phyloP scores from a whole-genome alignment of 2,888 invertebrate genomes.

The Allygus modestus region DNA sequence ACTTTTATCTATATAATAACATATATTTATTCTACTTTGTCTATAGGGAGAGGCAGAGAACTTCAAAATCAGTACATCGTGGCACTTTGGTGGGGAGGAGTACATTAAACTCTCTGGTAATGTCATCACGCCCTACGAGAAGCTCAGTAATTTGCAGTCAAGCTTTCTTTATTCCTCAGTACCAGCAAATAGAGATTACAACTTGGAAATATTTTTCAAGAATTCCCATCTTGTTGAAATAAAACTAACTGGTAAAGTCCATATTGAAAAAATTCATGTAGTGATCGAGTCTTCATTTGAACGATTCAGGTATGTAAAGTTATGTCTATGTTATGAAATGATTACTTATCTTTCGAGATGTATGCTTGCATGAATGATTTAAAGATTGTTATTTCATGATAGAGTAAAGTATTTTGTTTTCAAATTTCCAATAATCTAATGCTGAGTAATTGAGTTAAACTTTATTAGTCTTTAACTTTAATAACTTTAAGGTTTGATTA shows the following conservation, averaged over 20 bases:
- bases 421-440: no score
- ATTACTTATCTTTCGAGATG: no score
- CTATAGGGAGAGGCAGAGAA: slow-evolving; percentile 21
- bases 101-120: slow-evolving; percentile 71
- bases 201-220: slow-evolving; percentile 69
- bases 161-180: slow-evolving; percentile 71
- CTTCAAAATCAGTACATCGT: slow-evolving; percentile 66
- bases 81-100: slow-evolving; percentile 72
- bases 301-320: slow-evolving; percentile 66
- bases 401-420: no score
- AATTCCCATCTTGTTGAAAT: slow-evolving; percentile 69
- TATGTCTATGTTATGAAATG: no score
- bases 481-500: no score
- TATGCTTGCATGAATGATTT: no score
- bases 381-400: no score
- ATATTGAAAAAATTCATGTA: slow-evolving; percentile 67
- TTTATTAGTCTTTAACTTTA: no score
- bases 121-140: slow-evolving; percentile 74
- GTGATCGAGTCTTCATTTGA: slow-evolving; percentile 69
- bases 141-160: slow-evolving; percentile 72
- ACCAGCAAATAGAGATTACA: slow-evolving; percentile 68
- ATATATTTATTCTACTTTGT: no score
- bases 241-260: slow-evolving; percentile 67
- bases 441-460: no score
- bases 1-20: no score